Evolutionary conservation across 1,140 invertebrate species (phyloP), one percentile per base, ranked within the genome.

Genomic region (Drosophila bocqueti): DNA sequence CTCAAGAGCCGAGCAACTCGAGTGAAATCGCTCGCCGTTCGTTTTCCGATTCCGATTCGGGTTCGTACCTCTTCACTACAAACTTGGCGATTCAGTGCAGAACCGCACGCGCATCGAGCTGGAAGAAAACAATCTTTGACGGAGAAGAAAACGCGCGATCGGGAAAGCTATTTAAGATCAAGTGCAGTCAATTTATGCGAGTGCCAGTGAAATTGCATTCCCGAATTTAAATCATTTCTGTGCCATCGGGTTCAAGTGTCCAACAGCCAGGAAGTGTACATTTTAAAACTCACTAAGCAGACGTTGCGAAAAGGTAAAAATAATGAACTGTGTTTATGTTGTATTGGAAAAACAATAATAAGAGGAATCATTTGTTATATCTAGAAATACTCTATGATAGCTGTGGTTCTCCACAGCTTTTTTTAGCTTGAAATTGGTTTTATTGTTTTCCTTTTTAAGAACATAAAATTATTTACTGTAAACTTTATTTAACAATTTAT

Each of bases 71-170:
- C 21, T 57, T 40, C 36, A 26, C 36, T 26, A 4, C 54, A 26
- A 34, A 36, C 64, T 76, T 46, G 73, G 42, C 71, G 68, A 84
- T 81, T 63, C 50, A 61, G 57, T 57, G 40, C 82, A 91, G 85
- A 90, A 90, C 54, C 65, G 71, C 76, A 81, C 57, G 71, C 84
- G 57, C 80, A 83, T 34, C 82, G 81, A 89, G 74, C 62, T 81
- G 79, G 85, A 91, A 73, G 45, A 50, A 50, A 50, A 42, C 31
- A 46, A 46, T 49, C 21, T 26, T 34, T 29, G 55, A 61, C 59
- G 54, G 54, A 52, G 24, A 66, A 29, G 18, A 16, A 63, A 46
- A 26, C 65, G 52, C 67, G 80, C 62, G 68, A 36, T 31, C 54
- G 36, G 38, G 11, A 47, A 47, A 38, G n/a, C 34, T 49, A 64